Conservation (phyloP, 2,888 invertebrate species). For the Frankliniella fusca region DNA sequence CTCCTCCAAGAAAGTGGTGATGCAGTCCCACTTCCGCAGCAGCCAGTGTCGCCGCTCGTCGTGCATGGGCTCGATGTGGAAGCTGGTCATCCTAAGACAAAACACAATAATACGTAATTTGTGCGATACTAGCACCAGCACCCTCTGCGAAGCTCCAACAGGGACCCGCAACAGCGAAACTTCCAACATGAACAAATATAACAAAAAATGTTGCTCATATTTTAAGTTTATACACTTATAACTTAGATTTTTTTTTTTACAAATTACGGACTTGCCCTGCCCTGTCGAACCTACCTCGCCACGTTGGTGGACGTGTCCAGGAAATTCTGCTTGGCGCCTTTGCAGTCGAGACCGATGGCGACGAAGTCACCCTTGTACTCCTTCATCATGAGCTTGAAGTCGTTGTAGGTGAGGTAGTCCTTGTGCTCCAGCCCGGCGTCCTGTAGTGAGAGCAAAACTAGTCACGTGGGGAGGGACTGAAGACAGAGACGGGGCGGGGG, state of each 20-base stretch:
- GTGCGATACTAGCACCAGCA: too few relatives aligned
- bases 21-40: conserved; percentile 74
- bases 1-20: conserved; percentile 90
- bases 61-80: conserved; percentile 77
- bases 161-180: too few relatives aligned
- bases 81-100: conserved; percentile 76
- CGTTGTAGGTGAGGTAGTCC: conserved; percentile 82
- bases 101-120: neutral
- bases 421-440: conserved; percentile 87
- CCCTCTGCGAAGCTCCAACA: too few relatives aligned
- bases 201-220: too few relatives aligned
- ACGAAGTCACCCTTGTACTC: conserved; percentile 94
- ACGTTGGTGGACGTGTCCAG: conserved; percentile 91
- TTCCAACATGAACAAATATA: too few relatives aligned
- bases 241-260: too few relatives aligned
- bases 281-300: conserved; percentile 53
- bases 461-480: neutral
- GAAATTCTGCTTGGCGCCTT: conserved; percentile 93
- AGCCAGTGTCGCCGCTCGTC: conserved; percentile 63
- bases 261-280: too few relatives aligned
- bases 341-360: conserved; percentile 89
- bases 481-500: too few relatives aligned
- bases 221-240: too few relatives aligned
- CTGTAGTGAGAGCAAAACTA: conserved; percentile 46
- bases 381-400: conserved; percentile 94